Percentiles rank a stretch among this genome's conserved stretches.
Conservation (phyloP, 2,888 invertebrate species). For the Laspeyria flexula region DNA sequence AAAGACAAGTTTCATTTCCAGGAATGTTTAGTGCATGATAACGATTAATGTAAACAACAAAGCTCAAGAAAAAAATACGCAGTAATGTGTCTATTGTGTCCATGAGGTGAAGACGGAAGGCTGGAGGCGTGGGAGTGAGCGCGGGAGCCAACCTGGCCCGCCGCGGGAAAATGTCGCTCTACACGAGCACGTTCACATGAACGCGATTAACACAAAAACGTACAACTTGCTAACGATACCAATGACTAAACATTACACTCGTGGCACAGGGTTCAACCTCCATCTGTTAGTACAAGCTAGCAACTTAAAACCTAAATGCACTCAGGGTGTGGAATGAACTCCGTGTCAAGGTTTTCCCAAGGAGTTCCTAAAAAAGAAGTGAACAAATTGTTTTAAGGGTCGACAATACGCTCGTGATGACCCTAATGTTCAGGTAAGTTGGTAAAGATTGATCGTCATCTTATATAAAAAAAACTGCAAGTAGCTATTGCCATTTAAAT, state of each 20-base stretch:
- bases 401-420: too few relatives aligned
- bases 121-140: conserved; percentile 72
- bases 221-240: conserved; percentile 42
- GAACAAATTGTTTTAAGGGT: too few relatives aligned
- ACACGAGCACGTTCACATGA: conserved; percentile 61
- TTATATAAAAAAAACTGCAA: too few relatives aligned
- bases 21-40: conserved; percentile 70
- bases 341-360: too few relatives aligned
- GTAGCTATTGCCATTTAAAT: conserved; percentile 30
- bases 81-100: conserved; percentile 75
- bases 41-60: conserved; percentile 73
- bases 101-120: conserved; percentile 73
- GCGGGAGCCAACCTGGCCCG: conserved; percentile 62
- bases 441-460: too few relatives aligned
- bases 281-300: conserved; percentile 15
- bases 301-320: too few relatives aligned
- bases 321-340: too few relatives aligned
- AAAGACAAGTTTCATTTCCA: conserved; percentile 76
- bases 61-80: conserved; percentile 72
- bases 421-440: too few relatives aligned
- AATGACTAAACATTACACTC: conserved; percentile 24
- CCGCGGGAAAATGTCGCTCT: conserved; percentile 73
- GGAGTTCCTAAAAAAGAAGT: too few relatives aligned
- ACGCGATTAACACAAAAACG: conserved; percentile 45
- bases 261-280: conserved; percentile 8